Conservation (phyloP, 2,888 invertebrate species). For the Mimas tiliae region DNA sequence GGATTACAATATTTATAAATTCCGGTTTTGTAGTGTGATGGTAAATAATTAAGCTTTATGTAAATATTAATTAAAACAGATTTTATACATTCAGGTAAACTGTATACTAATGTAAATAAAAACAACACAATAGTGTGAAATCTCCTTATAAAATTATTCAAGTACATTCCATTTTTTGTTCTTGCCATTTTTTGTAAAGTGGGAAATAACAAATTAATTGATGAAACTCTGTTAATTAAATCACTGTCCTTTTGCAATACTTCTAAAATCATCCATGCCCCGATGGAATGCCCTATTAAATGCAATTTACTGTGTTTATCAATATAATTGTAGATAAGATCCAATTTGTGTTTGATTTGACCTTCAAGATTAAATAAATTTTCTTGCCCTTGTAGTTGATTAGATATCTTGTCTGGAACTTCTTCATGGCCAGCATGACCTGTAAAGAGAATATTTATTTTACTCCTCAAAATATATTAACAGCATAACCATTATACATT, state of each 20-base stretch:
- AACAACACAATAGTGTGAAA: constrained; percentile 58
- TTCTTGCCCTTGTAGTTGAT: constrained; percentile 80
- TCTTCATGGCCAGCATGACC: constrained; percentile 91
- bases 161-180: constrained; percentile 88
- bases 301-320: constrained; percentile 90
- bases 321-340: constrained; percentile 90
- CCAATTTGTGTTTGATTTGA: constrained; percentile 91
- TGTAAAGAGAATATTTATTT: constrained; percentile 56
- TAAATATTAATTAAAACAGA: constrained; percentile 82
- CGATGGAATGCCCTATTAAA: constrained; percentile 96
- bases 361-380: constrained; percentile 89
- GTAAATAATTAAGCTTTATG: constrained; percentile 80
- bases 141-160: constrained; percentile 86
- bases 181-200: constrained; percentile 93
- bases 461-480: background rate
- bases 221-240: constrained; percentile 83
- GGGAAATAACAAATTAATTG: constrained; percentile 92
- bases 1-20: constrained; percentile 85
- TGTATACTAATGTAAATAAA: constrained; percentile 67
- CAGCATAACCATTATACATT: background rate
- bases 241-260: constrained; percentile 85
- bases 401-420: constrained; percentile 74
- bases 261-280: constrained; percentile 92
- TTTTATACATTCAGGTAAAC: constrained; percentile 82
- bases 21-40: constrained; percentile 73